Percentiles rank a stretch among this genome's conserved stretches.
Evolutionary conservation across 2,797 vertebrate genomes (phyloP).

Genomic region (Psittacula derbiana): DNA sequence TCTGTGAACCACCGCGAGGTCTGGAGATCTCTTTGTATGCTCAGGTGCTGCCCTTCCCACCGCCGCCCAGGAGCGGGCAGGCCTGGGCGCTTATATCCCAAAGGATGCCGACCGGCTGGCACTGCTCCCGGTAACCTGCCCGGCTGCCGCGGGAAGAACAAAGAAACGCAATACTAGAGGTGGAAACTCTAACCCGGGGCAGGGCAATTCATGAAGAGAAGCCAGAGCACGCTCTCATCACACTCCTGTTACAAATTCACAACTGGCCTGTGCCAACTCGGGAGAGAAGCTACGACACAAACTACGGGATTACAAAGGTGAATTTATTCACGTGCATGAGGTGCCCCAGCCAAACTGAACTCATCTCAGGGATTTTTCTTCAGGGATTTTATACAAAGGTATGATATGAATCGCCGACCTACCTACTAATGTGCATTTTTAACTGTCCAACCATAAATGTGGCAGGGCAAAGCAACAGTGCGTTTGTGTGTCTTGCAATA

Average conservation of each 20-base stretch:
- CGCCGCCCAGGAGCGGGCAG: fast-evolving
- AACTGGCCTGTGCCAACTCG: background rate
- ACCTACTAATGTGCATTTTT: background rate
- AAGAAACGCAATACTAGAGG: fast-evolving
- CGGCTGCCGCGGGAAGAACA: fast-evolving
- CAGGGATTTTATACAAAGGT: background rate
- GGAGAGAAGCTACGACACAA: background rate
- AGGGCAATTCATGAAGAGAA: background rate
- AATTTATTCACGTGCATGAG: background rate
- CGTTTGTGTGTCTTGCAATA: background rate
- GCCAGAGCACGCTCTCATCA: fast-evolving
- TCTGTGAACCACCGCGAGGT: background rate
- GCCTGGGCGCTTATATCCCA: background rate
- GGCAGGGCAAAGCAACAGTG: background rate
- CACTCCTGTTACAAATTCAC: background rate
- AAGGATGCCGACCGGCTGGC: fast-evolving
- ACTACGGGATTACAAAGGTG: background rate
- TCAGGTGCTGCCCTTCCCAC: background rate
- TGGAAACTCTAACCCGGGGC: background rate
- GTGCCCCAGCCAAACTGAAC: background rate
- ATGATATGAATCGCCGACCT: background rate
- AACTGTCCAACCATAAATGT: background rate
- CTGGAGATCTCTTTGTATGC: background rate
- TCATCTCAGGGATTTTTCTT: background rate
- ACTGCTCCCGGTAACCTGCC: fast-evolving